Base-by-base conservation (phyloP, 2,797 vertebrate genomes). In the Poecilia picta region DNA sequence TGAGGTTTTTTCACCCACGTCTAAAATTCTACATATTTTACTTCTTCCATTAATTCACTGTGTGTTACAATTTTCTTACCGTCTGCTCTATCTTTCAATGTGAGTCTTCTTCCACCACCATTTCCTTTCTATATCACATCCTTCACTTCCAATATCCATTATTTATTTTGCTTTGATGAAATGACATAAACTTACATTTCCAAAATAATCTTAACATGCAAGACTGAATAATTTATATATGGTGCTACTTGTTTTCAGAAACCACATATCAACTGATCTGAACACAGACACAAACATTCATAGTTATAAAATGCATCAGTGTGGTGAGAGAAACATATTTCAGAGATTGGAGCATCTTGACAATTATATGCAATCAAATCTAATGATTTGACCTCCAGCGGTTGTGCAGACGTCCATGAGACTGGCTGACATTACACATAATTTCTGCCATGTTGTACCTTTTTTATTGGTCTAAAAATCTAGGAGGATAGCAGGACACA, bases 91-190 rank as follows among this genome's bases (percentile, higher is more conserved):
- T 75, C 23, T 79, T 82, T 33, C 74, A 75, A 47, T 46, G 12
- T 46, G 20, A 0, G 31, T 84, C 62, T 79, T 33, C 25, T 72
- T 83, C 36, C 62, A 43, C 64, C 43, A 36, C 36, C 16, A 5
- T 8, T 31, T 2, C 33, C 74, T 39, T 6, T 33, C 72, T 25
- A 71, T 47, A n/a, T 18, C 16, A 6, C 3, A 62, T 72, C 47
- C 36, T 79, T 85, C 81, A 83, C 74, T 75, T 72, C n/a, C 73
- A 55, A 82, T 82, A 72, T 76, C 59, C 59, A 41, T 78, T 49
- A 81, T 84, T 72, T 70, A 13, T 76, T 74, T 64, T 18, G 10
- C 72, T 75, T 13, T 33, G 46, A 5, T 68, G 31, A 59, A 28
- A 66, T 78, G 87, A 53, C 4, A 74, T 36, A 2, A 0, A 13